A percentile compares a stretch with the other conserved stretches of the same genome.
Conservation (phyloP, 2,797 vertebrate species). For the Spinus olivaceus region DNA sequence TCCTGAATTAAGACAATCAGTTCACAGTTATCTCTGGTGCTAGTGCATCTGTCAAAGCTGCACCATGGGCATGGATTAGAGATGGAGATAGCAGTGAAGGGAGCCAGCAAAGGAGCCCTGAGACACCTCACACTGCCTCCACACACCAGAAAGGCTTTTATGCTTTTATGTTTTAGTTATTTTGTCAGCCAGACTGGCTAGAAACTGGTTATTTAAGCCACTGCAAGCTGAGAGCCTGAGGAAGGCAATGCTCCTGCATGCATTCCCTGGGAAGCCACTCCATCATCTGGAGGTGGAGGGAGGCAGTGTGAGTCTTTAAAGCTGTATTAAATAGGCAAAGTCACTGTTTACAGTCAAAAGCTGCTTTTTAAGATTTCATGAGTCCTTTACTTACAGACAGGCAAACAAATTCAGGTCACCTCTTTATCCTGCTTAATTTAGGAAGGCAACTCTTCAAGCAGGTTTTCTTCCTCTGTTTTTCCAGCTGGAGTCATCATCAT, state of each 20-base stretch:
- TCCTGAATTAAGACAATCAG: not conserved
- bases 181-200: not conserved
- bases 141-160: not conserved
- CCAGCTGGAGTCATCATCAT: not conserved
- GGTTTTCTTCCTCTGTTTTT: not conserved
- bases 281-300: not conserved
- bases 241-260: not conserved
- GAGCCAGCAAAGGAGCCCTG: not conserved
- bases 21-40: not conserved
- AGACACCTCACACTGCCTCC: not conserved
- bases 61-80: not conserved
- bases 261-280: not conserved
- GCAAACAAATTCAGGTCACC: conserved; percentile 51
- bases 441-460: not conserved
- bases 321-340: not conserved
- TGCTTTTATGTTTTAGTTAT: not conserved
- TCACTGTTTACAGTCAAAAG: conserved; percentile 40
- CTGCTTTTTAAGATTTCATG: conserved; percentile 34
- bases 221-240: not conserved
- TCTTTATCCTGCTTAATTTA: conserved; percentile 4
- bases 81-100: not conserved
- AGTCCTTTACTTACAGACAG: conserved; percentile 24
- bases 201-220: not conserved
- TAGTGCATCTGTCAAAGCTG: not conserved
- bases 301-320: not conserved